A percentile compares a stretch with the other conserved stretches of the same genome.
Evolutionary conservation across 2,888 invertebrate genomes (phyloP).

Genomic region (Nezara viridula): DNA sequence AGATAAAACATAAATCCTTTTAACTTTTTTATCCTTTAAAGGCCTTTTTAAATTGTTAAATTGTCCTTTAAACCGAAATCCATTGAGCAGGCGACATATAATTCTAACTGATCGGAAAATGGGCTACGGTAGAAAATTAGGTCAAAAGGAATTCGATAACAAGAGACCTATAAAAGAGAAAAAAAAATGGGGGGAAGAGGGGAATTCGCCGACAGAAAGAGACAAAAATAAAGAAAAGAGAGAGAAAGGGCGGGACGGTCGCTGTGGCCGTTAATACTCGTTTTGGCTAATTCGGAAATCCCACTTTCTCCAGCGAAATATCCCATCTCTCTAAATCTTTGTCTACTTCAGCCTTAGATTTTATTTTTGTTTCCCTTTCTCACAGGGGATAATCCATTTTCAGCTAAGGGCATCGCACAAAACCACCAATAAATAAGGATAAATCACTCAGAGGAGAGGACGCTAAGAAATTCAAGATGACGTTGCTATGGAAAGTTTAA

Average conservation of each 20-base stretch:
- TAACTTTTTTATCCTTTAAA: too few relatives aligned
- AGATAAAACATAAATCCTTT: too few relatives aligned
- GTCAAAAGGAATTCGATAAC: constrained; percentile 28
- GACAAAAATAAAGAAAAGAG: not conserved
- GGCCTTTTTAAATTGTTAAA: not conserved
- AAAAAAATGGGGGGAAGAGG: not conserved
- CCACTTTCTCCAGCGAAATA: constrained; percentile 28
- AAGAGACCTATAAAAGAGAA: constrained; percentile 22
- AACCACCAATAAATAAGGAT: constrained; percentile 20
- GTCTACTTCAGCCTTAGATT: constrained; percentile 9
- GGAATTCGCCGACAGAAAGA: not conserved
- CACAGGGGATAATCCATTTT: constrained; percentile 40
- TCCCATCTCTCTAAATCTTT: constrained; percentile 37
- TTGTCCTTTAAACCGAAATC: not conserved
- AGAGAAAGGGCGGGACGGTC: not conserved
- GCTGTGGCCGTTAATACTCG: constrained; percentile 3
- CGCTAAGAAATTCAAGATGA: constrained; percentile 2
- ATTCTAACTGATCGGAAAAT: constrained; percentile 38
- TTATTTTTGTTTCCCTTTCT: constrained; percentile 18
- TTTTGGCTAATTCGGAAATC: constrained; percentile 40
- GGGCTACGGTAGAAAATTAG: constrained; percentile 1
- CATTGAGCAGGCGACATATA: not conserved
- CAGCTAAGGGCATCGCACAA: not conserved
- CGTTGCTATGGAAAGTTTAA: not conserved
- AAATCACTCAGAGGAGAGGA: not conserved